Evolutionary conservation across 2,888 invertebrate species (phyloP).

Genomic region (Tenthredo distinguenda): DNA sequence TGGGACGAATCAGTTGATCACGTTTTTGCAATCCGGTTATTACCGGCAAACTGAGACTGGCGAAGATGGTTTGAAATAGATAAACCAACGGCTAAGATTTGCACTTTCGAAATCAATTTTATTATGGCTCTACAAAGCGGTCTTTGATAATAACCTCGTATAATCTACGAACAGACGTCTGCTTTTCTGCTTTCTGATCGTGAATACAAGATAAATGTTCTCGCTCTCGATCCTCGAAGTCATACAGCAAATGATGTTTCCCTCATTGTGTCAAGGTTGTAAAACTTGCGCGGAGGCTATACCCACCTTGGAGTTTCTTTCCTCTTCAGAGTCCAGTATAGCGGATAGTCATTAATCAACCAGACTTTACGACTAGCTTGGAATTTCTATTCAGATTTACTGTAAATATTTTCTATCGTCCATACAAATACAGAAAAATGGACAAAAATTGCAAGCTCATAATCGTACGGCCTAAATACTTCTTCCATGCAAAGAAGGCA

Average conservation of each 20-base stretch:
- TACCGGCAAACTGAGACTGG: neutral
- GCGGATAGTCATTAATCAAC: conserved; percentile 15
- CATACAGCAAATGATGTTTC: conserved; percentile 31
- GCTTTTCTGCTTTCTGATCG: neutral
- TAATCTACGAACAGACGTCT: neutral
- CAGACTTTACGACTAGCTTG: conserved; percentile 11
- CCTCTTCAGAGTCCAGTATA: neutral
- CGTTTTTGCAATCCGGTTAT: neutral
- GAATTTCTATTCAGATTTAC: conserved; percentile 16
- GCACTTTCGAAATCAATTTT: no score
- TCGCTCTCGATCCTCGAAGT: neutral
- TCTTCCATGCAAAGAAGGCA: neutral
- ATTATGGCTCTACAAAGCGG: no score
- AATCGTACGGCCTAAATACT: neutral
- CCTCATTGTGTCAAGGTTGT: conserved; percentile 41
- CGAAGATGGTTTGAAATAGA: neutral
- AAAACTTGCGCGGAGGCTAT: conserved; percentile 4
- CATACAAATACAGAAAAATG: neutral
- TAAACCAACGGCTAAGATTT: neutral
- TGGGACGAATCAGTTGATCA: neutral
- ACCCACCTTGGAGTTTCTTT: neutral
- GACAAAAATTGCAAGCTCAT: neutral
- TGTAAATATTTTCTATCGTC: conserved; percentile 33
- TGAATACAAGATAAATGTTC: conserved; percentile 34
- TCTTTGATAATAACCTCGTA: no score